Evolutionary conservation across 2,113 vertebrate genomes (phyloP).

Genomic region (Ancistrus triradiatus): DNA sequence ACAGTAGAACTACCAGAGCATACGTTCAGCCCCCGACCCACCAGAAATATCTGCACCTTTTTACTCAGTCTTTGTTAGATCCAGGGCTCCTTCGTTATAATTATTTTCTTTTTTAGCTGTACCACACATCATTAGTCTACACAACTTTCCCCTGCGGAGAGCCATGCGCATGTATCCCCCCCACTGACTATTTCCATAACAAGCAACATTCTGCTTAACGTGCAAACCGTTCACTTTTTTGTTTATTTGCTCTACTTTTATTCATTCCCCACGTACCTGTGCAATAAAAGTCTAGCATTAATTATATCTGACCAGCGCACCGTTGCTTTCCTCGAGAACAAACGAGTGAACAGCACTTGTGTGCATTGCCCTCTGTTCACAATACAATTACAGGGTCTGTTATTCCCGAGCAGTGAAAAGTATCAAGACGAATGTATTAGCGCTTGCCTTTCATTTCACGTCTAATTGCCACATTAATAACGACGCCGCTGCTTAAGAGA

Average conservation of each 20-base stretch:
- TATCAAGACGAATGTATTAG: constrained; percentile 41
- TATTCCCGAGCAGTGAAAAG: constrained; percentile 34
- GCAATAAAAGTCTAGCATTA: constrained; percentile 20
- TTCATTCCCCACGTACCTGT: constrained; percentile 8
- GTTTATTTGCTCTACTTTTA: not conserved
- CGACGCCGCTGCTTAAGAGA: constrained; percentile 10
- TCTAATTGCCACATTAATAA: constrained; percentile 49
- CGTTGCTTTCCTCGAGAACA: constrained; percentile 22
- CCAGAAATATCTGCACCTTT: not conserved
- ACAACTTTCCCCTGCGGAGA: constrained; percentile 16
- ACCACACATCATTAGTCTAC: constrained; percentile 40
- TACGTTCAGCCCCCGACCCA: too few relatives aligned
- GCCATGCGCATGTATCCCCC: constrained; percentile 23
- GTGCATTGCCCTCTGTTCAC: constrained; percentile 16
- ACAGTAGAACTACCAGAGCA: too few relatives aligned
- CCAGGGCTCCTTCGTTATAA: constrained; percentile 38
- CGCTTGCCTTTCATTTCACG: constrained; percentile 36
- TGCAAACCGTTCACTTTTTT: constrained; percentile 21
- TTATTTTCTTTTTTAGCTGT: constrained; percentile 39
- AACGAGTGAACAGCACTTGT: constrained; percentile 7
- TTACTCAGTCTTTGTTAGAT: constrained; percentile 26
- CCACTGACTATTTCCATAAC: constrained; percentile 44
- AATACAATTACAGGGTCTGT: constrained; percentile 36
- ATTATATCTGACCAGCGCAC: constrained; percentile 12
- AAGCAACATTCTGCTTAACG: constrained; percentile 37